Evolutionary conservation across 2,113 vertebrate genomes (phyloP).

Genomic region (Pholis gunnellus): DNA sequence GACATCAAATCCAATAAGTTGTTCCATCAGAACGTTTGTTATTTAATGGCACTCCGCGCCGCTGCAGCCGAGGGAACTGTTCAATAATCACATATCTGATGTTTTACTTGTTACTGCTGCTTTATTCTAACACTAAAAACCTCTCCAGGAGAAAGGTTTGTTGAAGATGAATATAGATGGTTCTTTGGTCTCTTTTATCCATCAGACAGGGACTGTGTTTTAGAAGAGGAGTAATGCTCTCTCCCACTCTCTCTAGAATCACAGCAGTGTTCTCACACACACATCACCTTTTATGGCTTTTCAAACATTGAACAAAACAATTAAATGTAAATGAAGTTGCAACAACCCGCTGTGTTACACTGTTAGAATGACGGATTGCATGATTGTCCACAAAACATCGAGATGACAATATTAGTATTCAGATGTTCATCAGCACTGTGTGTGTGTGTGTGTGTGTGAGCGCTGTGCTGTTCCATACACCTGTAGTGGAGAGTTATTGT

Average conservation of each 20-base stretch:
- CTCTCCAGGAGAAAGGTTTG: not conserved
- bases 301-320: not conserved
- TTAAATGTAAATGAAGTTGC: not conserved
- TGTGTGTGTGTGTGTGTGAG: not conserved
- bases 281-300: not conserved
- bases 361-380: not conserved
- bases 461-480: not conserved
- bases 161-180: not conserved
- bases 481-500: conserved; percentile 1
- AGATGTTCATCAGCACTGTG: no score
- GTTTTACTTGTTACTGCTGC: not conserved
- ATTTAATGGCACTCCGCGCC: not conserved
- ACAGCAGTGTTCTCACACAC: not conserved
- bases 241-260: not conserved
- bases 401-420: not conserved
- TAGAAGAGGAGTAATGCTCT: not conserved
- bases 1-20: not conserved
- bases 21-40: not conserved
- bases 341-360: not conserved
- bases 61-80: conserved; percentile 3
- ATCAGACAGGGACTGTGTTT: not conserved
- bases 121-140: not conserved
- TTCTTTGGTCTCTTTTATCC: conserved; percentile 5
- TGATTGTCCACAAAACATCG: not conserved
- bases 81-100: not conserved